Percentiles rank a stretch among this genome's conserved stretches.
phyloP scores from a whole-genome alignment of 2,888 invertebrate genomes.

The Drosophila testacea region DNA sequence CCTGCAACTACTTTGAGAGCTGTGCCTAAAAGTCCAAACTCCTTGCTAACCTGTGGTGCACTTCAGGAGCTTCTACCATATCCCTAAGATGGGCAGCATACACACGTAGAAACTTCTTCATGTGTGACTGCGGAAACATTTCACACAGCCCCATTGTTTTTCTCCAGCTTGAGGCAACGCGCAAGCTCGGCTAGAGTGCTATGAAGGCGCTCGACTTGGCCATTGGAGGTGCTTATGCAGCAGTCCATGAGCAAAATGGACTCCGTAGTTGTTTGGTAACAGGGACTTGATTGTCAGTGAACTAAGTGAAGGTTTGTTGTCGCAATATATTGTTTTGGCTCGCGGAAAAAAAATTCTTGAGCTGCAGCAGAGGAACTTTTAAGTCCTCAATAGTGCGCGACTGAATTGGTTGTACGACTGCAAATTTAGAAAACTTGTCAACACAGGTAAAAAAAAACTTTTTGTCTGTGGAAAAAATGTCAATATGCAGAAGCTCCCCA shows the following conservation, averaged over 20 bases:
- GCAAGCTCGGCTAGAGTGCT: constrained; percentile 1
- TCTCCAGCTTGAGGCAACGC: background rate
- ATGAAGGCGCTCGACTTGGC: background rate
- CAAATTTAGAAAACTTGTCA: background rate
- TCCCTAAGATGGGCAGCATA: background rate
- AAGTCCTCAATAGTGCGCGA: background rate
- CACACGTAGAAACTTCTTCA: constrained; percentile 4
- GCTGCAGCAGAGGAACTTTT: background rate
- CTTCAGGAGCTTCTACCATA: background rate
- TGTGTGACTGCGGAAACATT: constrained; percentile 4
- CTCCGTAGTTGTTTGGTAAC: background rate
- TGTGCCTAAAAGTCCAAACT: constrained; percentile 4
- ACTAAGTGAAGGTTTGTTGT: background rate
- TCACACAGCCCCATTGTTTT: background rate
- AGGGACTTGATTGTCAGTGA: background rate
- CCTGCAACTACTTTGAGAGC: background rate
- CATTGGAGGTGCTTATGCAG: background rate
- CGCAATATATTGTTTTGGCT: background rate
- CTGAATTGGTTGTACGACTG: background rate
- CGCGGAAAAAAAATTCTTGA: background rate
- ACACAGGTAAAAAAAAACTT: background rate
- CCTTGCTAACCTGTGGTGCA: background rate
- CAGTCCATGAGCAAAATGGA: background rate
- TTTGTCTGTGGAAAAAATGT: too few species aligned
- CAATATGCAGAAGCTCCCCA: too few species aligned